phyloP scores from a whole-genome alignment of 2,113 vertebrate genomes.

The Copsychus sechellarum region DNA sequence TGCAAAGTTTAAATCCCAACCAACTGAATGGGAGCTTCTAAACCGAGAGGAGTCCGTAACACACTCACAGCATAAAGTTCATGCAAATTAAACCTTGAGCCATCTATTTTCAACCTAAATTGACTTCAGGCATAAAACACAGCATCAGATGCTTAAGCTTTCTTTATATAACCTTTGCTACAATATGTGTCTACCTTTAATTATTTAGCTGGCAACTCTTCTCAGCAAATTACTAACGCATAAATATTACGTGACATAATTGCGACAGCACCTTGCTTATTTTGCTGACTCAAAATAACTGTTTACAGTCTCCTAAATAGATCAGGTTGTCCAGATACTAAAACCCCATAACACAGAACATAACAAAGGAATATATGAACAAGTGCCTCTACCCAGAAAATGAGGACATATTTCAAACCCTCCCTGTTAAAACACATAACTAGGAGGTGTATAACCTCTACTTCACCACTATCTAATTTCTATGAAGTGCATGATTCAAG shows the following conservation, averaged over 20 bases:
- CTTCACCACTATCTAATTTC: background rate
- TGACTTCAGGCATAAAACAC: background rate
- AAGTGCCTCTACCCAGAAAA: background rate
- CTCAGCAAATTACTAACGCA: rapidly evolving
- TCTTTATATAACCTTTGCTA: background rate
- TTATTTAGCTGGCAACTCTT: background rate
- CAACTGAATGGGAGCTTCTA: background rate
- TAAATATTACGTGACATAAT: background rate
- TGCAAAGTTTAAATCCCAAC: background rate
- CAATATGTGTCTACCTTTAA: background rate
- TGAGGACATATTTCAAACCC: background rate
- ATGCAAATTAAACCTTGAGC: background rate
- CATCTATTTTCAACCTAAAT: background rate
- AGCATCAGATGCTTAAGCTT: background rate
- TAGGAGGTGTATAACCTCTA: background rate
- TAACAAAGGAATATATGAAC: rapidly evolving
- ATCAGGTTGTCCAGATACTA: background rate
- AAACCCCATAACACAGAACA: rapidly evolving
- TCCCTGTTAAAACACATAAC: background rate
- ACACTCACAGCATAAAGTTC: background rate
- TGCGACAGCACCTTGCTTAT: background rate
- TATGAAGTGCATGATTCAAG: background rate
- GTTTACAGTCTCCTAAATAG: background rate
- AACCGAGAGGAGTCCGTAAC: background rate
- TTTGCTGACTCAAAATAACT: background rate